phyloP scores from a whole-genome alignment of 2,888 invertebrate genomes.

The Macropis europaea region DNA sequence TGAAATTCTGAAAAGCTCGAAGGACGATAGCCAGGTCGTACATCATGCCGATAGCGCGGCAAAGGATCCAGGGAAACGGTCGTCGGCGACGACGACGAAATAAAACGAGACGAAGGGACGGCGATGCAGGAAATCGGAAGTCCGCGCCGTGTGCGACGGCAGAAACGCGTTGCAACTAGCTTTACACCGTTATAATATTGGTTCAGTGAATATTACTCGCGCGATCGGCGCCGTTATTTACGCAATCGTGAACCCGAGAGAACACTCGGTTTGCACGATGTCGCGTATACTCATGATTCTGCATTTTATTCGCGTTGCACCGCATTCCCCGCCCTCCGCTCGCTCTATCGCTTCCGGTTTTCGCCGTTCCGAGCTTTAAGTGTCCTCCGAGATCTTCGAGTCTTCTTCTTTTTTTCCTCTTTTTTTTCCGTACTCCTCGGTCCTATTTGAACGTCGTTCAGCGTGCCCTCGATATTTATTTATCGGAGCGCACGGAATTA shows the following conservation, averaged over 20 bases:
- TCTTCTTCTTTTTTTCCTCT: no score
- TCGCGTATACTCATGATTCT: background rate
- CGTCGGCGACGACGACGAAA: conserved; percentile 29
- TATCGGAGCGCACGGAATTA: no score
- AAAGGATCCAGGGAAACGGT: conserved; percentile 34
- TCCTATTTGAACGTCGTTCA: no score
- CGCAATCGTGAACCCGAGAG: conserved; percentile 8
- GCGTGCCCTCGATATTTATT: no score
- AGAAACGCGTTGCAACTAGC: conserved; percentile 1
- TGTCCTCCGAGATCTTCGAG: no score
- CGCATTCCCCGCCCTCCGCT: no score
- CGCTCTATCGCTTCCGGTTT: no score
- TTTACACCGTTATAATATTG: conserved; percentile 33
- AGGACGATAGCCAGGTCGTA: conserved; percentile 52
- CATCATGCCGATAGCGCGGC: conserved; percentile 51
- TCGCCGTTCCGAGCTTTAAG: no score
- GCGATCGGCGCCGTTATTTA: conserved; percentile 35
- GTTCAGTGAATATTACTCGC: conserved; percentile 36
- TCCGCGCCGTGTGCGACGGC: background rate
- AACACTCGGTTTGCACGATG: background rate
- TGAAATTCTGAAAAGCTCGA: conserved; percentile 46
- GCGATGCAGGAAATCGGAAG: background rate
- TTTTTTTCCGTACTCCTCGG: no score
- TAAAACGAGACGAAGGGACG: conserved; percentile 22
- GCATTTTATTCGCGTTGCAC: background rate